phyloP scores from a whole-genome alignment of 2,113 vertebrate species.

The Phoenicopterus ruber region DNA sequence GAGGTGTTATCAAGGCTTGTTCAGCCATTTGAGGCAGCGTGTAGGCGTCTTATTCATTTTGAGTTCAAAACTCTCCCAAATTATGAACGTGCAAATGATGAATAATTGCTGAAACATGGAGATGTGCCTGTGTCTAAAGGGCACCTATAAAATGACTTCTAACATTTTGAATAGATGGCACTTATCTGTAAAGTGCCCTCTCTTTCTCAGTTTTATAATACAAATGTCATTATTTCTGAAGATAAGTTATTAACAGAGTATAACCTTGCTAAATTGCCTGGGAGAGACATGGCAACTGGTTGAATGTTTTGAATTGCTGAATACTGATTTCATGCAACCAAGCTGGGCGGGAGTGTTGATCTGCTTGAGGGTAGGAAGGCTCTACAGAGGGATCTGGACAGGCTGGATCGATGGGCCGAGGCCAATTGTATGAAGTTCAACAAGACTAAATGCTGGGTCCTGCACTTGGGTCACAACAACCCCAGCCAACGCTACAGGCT shows the following conservation, averaged over 20 bases:
- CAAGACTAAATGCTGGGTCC: no score
- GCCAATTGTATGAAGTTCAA: no score
- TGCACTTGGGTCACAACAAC: no score
- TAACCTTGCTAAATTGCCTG: background rate
- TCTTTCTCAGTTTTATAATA: background rate
- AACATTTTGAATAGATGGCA: constrained; percentile 15
- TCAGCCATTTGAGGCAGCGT: background rate
- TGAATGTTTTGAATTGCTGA: background rate
- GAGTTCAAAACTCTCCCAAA: constrained; percentile 1
- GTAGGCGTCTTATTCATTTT: background rate
- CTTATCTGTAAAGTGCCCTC: constrained; percentile 8
- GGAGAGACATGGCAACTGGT: background rate
- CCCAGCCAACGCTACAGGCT: no score
- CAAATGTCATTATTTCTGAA: background rate
- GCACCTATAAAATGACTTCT: background rate
- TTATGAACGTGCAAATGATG: background rate
- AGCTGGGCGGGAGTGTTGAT: no score
- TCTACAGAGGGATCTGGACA: no score
- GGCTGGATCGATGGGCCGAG: no score
- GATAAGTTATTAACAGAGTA: background rate
- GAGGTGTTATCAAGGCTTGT: background rate
- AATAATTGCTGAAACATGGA: background rate
- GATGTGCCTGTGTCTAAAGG: constrained; percentile 11
- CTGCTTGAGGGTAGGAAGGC: no score
- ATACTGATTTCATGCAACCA: background rate